Percentiles rank a stretch among this genome's conserved stretches.
These are phyloP conservation scores for Athene noctua DNA, from an alignment of 2,113 vertebrate genomes.

Conservation along the genomic window DNA sequence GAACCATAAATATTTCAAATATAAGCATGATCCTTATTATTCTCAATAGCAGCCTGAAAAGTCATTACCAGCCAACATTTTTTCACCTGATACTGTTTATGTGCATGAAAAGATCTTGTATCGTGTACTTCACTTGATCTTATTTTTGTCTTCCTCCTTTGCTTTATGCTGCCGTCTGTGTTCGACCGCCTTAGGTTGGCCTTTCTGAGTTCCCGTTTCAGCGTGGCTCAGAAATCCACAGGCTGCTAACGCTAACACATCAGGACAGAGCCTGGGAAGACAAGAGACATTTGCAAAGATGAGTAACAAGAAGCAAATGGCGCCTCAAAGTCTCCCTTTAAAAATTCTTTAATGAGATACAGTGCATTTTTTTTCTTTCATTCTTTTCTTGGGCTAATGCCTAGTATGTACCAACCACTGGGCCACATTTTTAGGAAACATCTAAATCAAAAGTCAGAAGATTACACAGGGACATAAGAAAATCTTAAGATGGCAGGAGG, in stretches of 20 bases:
- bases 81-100: conserved; percentile 9
- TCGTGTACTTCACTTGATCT: not conserved
- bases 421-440: conserved; percentile 56
- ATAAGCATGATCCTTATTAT: not conserved
- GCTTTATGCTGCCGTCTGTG: not conserved
- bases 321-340: conserved; percentile 53
- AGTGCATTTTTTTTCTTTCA: conserved; percentile 24
- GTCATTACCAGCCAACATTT: not conserved
- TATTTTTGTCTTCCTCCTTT: conserved; percentile 12
- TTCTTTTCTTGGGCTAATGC: conserved; percentile 55
- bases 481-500: conserved; percentile 35
- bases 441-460: conserved; percentile 62
- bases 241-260: conserved; percentile 13
- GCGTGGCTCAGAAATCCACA: not conserved
- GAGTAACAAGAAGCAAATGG: conserved; percentile 49
- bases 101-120: not conserved
- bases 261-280: conserved; percentile 59
- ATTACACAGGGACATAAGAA: conserved; percentile 47
- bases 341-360: conserved; percentile 57
- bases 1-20: conserved; percentile 3
- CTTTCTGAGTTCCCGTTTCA: not conserved
- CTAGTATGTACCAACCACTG: conserved; percentile 44
- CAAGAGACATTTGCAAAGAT: conserved; percentile 50
- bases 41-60: not conserved
- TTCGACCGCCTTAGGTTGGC: not conserved